Evolutionary conservation across 1,140 invertebrate species (phyloP), one percentile per base, ranked within the genome.

Genomic region (Drosophila micromelanica): DNA sequence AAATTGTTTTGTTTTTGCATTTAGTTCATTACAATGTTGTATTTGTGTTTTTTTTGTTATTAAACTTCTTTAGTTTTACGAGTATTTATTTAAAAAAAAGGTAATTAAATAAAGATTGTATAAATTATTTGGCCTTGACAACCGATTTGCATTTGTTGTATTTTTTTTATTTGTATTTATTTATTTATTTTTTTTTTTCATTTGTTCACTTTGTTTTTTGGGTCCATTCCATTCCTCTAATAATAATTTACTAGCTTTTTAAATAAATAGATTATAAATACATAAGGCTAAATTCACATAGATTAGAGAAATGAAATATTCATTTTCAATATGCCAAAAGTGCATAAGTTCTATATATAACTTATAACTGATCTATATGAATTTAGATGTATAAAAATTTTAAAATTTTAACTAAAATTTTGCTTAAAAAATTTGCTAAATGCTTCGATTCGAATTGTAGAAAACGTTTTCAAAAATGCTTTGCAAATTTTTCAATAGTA

Each of bases 101-200:
- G 27, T 42, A 59, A 55, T 71, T 71, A 60, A 40, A 65, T 64
- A 72, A 54, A 64, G 51, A 75, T 70, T 70, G 67, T 75, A 72
- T 59, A 65, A 73, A 72, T 64, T 75, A 71, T 75, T 72, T 75
- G 68, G 73, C 73, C 73, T 75, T 65, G 59, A 72, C 73, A 75
- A 72, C 73, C 73, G 68, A 72, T 65, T 71, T 72, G 56, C 69
- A 74, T 70, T 74, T 74, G 52, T 70, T 70, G 67, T 57, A 32
- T 43, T 49, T 52, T 7, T 11, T 17, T 61, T 6, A 17, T 20
- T 6, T 38, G 30, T 15, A n/a, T 56, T 7, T 32, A 7, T 59
- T 27, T 12, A 13, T 38, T 38, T 15, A n/a, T 56, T 7, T 32
- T 12, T 59, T 27, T 12, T 30, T 23, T 55, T 46, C 13, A 8